Conservation (phyloP, 2,888 invertebrate species). For the Erebia palarica region DNA sequence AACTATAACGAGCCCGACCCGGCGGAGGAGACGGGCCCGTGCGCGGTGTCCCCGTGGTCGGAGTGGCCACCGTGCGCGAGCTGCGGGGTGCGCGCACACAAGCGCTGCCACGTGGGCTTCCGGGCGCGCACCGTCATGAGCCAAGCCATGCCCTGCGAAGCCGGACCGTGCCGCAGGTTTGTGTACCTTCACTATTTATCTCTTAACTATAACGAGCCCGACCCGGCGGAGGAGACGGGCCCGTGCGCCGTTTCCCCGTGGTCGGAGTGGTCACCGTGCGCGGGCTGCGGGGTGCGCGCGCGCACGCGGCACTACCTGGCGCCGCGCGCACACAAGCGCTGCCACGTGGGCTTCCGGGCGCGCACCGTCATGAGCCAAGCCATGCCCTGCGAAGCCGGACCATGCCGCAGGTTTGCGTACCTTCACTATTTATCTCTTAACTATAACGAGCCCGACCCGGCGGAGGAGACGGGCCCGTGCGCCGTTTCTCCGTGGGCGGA, state of each 20-base stretch:
- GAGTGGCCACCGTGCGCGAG: slow-evolving; percentile 90
- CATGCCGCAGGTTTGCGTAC: slow-evolving; percentile 57
- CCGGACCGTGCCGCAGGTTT: slow-evolving; percentile 66
- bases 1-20: slow-evolving; percentile 77
- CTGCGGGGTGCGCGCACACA: slow-evolving; percentile 86
- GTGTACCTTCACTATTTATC: neutral
- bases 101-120: slow-evolving; percentile 82
- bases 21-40: slow-evolving; percentile 71
- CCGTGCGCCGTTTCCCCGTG: slow-evolving; percentile 88
- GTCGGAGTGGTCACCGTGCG: slow-evolving; percentile 90
- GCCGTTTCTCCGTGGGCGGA: slow-evolving; percentile 88
- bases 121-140: slow-evolving; percentile 65
- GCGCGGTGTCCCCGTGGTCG: slow-evolving; percentile 89
- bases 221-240: slow-evolving; percentile 64
- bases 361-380: slow-evolving; percentile 70
- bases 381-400: slow-evolving; percentile 71
- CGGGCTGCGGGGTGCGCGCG: slow-evolving; percentile 86
- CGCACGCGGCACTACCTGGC: slow-evolving; percentile 86
- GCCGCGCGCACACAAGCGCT: slow-evolving; percentile 84
- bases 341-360: slow-evolving; percentile 75
- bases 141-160: slow-evolving; percentile 74
- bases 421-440: neutral
- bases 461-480: slow-evolving; percentile 76
- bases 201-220: slow-evolving; percentile 77
- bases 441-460: slow-evolving; percentile 76